These are phyloP conservation scores for Anadara kagoshimensis DNA, from an alignment of 1,140 invertebrate genomes.

Conservation along the genomic window DNA sequence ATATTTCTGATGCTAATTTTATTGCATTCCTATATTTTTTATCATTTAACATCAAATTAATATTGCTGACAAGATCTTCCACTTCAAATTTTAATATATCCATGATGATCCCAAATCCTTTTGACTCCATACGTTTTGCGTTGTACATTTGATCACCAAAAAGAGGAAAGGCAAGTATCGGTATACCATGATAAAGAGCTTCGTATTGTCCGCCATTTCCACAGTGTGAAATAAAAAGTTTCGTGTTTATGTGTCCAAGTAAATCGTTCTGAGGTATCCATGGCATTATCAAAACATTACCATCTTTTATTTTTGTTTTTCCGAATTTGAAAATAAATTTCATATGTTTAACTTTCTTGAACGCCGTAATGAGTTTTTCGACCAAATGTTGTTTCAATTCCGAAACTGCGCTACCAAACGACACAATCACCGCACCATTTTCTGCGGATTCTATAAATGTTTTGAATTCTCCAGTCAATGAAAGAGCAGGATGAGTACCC, in stretches of 20 bases:
- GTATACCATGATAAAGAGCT: slow-evolving; percentile 53
- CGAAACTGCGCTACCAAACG: slow-evolving; percentile 42
- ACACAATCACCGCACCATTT: slow-evolving; percentile 44
- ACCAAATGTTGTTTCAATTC: slow-evolving; percentile 16
- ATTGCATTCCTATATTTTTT: slow-evolving; percentile 47
- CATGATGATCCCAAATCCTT: slow-evolving; percentile 37
- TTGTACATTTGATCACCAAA: slow-evolving; percentile 81
- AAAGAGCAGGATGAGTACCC: slow-evolving; percentile 14
- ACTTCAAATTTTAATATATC: slow-evolving; percentile 21
- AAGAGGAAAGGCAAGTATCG: slow-evolving; percentile 80
- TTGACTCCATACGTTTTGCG: slow-evolving; percentile 35
- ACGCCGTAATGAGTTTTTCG: slow-evolving; percentile 22
- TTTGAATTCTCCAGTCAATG: slow-evolving; percentile 26
- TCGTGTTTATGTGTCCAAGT: slow-evolving; percentile 76
- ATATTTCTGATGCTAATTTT: slow-evolving; percentile 46
- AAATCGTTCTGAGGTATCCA: slow-evolving; percentile 59
- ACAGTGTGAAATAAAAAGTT: slow-evolving; percentile 56
- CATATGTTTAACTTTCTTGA: slow-evolving; percentile 23
- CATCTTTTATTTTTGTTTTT: slow-evolving; percentile 12
- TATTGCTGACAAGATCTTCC: slow-evolving; percentile 24
- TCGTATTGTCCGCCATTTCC: slow-evolving; percentile 52
- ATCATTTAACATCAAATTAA: slow-evolving; percentile 44
- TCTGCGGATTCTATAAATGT: slow-evolving; percentile 42
- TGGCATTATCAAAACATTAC: slow-evolving; percentile 31
- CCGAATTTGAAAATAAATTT: slow-evolving; percentile 36